Percentiles rank a stretch among this genome's conserved stretches.
These are phyloP conservation scores for Nymphalis polychloros DNA, from an alignment of 2,888 invertebrate species.

Conservation along the genomic window DNA sequence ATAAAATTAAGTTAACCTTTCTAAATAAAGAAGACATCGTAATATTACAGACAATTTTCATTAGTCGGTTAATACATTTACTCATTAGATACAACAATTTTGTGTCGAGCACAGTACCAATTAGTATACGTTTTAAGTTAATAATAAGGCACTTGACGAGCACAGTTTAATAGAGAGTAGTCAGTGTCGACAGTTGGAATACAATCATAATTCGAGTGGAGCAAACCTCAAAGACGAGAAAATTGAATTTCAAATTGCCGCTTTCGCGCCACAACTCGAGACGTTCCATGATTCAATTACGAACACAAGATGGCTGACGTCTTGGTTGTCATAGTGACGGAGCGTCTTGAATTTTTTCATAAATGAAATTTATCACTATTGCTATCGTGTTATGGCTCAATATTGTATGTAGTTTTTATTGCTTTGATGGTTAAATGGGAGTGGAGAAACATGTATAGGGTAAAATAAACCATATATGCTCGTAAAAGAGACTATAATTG, in stretches of 20 bases:
- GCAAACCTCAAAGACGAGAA: conserved; percentile 65
- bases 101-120: background rate
- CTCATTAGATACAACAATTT: conserved; percentile 8
- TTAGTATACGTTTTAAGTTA: conserved; percentile 9
- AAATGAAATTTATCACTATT: conserved; percentile 46
- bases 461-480: background rate
- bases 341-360: conserved; percentile 53
- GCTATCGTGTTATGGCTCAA: conserved; percentile 37
- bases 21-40: background rate
- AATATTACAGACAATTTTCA: background rate
- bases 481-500: background rate
- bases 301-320: conserved; percentile 69
- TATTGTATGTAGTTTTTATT: conserved; percentile 24
- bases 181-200: conserved; percentile 5
- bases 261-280: conserved; percentile 73
- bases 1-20: background rate
- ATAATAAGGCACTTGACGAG: conserved; percentile 10
- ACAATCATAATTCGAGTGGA: conserved; percentile 46
- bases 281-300: conserved; percentile 66
- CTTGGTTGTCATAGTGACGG: conserved; percentile 64
- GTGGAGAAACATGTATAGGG: background rate
- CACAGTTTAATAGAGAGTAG: conserved; percentile 22
- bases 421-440: conserved; percentile 10
- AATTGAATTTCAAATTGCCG: conserved; percentile 65
- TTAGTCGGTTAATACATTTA: conserved; percentile 5